These are phyloP conservation scores for Drosophila meridionalis DNA, from an alignment of 2,888 invertebrate genomes.

Conservation along the genomic window DNA sequence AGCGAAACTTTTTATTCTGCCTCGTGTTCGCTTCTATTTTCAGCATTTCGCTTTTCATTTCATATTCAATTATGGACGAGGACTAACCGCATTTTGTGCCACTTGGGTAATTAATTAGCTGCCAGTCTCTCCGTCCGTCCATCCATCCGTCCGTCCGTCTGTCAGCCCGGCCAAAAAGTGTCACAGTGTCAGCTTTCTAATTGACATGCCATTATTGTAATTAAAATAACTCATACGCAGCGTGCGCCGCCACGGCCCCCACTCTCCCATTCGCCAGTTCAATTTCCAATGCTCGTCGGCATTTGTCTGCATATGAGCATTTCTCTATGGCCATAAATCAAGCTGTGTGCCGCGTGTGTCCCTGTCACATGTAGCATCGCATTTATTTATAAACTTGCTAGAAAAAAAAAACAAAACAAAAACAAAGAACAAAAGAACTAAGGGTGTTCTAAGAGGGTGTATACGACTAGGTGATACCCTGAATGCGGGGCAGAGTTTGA, in stretches of 20 bases:
- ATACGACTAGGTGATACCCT: not conserved
- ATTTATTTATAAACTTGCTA: slow-evolving; percentile 63
- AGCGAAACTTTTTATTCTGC: slow-evolving; percentile 6
- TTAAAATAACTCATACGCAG: slow-evolving; percentile 76
- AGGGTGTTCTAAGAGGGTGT: not conserved
- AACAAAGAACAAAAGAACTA: not conserved
- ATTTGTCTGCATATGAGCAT: slow-evolving; percentile 42
- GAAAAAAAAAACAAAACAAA: slow-evolving; percentile 17
- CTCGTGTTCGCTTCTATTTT: slow-evolving; percentile 11
- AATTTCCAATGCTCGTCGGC: not conserved
- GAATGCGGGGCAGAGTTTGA: no score
- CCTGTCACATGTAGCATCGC: slow-evolving; percentile 60
- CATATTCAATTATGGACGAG: slow-evolving; percentile 23
- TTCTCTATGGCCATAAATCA: slow-evolving; percentile 63
- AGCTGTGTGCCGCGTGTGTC: slow-evolving; percentile 40
- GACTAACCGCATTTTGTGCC: slow-evolving; percentile 41
- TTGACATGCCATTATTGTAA: slow-evolving; percentile 80
- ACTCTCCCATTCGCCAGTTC: not conserved
- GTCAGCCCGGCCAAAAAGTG: slow-evolving; percentile 43
- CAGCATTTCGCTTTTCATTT: slow-evolving; percentile 29
- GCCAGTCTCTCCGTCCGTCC: slow-evolving; percentile 9
- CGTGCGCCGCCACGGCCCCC: not conserved
- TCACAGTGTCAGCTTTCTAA: slow-evolving; percentile 65
- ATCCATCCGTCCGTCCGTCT: slow-evolving; percentile 12
- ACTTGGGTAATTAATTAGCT: slow-evolving; percentile 62